Conservation (phyloP, 2,113 vertebrate genomes). For the Agelaius phoeniceus region DNA sequence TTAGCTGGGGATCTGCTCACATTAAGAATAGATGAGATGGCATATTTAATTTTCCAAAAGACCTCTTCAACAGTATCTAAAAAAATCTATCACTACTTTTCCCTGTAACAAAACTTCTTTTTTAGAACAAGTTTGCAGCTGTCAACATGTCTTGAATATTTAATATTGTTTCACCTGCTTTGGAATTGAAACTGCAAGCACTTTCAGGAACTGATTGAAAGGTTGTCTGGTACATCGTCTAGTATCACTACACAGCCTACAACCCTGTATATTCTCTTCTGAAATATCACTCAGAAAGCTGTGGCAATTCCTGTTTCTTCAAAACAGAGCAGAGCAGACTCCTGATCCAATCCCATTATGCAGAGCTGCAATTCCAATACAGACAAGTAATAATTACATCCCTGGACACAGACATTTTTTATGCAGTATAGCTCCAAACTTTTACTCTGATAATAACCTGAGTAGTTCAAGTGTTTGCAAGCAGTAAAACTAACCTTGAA, state of each 20-base stretch:
- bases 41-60: constrained; percentile 31
- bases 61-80: neutral
- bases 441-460: neutral
- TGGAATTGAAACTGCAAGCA: constrained; percentile 13
- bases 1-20: neutral
- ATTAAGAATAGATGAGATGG: constrained; percentile 57
- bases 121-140: constrained; percentile 10
- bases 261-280: neutral
- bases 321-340: neutral
- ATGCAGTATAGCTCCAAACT: neutral
- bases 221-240: neutral
- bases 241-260: neutral
- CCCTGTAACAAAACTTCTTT: neutral
- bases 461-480: neutral
- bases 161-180: constrained; percentile 49
- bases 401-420: neutral
- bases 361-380: neutral
- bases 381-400: neutral
- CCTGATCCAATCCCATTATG: neutral
- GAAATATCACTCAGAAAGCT: neutral
- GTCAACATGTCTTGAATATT: constrained; percentile 41
- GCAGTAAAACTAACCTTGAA: constrained; percentile 19
- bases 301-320: neutral
- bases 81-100: constrained; percentile 4
- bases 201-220: constrained; percentile 36